Percentiles rank a stretch among this genome's conserved stretches.
Conservation (phyloP, 2,888 invertebrate species). For the Coleophora flavipennella region DNA sequence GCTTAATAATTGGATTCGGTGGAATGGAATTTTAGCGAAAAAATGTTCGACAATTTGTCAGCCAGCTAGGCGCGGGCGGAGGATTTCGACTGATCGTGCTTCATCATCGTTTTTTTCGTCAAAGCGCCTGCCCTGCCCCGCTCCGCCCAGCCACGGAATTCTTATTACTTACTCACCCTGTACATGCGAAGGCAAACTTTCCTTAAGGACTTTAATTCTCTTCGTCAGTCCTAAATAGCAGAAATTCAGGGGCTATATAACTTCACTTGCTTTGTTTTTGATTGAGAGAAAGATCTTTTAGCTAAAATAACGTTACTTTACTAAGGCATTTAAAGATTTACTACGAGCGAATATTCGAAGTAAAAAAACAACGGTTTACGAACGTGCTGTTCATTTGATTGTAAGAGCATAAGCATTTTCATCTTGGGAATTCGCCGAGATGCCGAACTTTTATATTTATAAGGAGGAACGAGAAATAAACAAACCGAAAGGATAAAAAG, state of each 20-base stretch:
- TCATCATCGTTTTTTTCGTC: conserved; percentile 60
- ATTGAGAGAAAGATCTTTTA: conserved; percentile 17
- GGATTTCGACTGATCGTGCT: conserved; percentile 53
- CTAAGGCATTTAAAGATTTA: too few relatives aligned
- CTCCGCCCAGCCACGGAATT: conserved; percentile 43
- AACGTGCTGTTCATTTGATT: too few relatives aligned
- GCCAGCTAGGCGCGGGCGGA: conserved; percentile 46
- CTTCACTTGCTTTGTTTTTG: conserved; percentile 48
- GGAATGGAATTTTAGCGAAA: conserved; percentile 55
- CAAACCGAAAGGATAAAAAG: conserved; percentile 59
- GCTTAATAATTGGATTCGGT: conserved; percentile 57
- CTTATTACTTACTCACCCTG: conserved; percentile 49
- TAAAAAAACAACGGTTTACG: too few relatives aligned
- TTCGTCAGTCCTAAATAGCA: conserved; percentile 45
- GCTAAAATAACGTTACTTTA: too few relatives aligned
- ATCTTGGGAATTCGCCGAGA: conserved; percentile 65
- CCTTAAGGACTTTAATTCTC: conserved; percentile 58
- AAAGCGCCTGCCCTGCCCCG: conserved; percentile 40
- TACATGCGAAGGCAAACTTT: conserved; percentile 35
- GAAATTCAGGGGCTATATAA: conserved; percentile 57
- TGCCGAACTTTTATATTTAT: conserved; percentile 67
- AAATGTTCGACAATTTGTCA: conserved; percentile 62
- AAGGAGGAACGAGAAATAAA: conserved; percentile 61
- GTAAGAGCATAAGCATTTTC: conserved; percentile 25
- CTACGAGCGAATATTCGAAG: too few relatives aligned